phyloP scores from a whole-genome alignment of 2,797 vertebrate genomes.

The Cynodonichthys magdalenae region DNA sequence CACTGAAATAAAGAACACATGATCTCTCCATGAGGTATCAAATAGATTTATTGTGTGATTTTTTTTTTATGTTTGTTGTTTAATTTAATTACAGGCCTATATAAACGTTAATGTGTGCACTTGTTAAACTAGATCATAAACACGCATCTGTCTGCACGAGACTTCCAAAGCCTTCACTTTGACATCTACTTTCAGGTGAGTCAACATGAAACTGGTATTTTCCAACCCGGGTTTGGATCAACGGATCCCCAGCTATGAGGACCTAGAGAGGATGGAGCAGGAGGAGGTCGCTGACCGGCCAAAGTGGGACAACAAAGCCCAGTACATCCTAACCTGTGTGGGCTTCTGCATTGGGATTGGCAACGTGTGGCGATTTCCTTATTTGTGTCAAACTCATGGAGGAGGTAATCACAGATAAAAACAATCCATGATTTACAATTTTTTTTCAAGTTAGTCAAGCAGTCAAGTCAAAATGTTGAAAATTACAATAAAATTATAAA shows the following conservation, averaged over 20 bases:
- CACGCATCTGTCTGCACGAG: no score
- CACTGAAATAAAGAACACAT: not conserved
- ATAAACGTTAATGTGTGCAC: no score
- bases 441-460: no score
- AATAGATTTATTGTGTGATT: no score
- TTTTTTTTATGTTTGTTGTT: not conserved
- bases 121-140: constrained; percentile 6
- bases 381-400: constrained; percentile 93
- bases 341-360: constrained; percentile 96
- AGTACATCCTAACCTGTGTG: constrained; percentile 95
- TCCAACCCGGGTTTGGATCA: not conserved
- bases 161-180: not conserved
- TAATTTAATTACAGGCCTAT: not conserved
- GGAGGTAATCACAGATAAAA: constrained; percentile 83
- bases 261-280: constrained; percentile 85
- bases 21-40: not conserved
- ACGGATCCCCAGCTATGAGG: constrained; percentile 2
- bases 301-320: constrained; percentile 96
- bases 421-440: no score
- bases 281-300: constrained; percentile 86
- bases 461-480: no score
- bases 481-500: no score
- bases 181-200: not conserved
- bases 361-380: constrained; percentile 94
- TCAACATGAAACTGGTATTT: not conserved